phyloP scores from a whole-genome alignment of 2,797 vertebrate genomes.

The Rhinoraja longicauda region DNA sequence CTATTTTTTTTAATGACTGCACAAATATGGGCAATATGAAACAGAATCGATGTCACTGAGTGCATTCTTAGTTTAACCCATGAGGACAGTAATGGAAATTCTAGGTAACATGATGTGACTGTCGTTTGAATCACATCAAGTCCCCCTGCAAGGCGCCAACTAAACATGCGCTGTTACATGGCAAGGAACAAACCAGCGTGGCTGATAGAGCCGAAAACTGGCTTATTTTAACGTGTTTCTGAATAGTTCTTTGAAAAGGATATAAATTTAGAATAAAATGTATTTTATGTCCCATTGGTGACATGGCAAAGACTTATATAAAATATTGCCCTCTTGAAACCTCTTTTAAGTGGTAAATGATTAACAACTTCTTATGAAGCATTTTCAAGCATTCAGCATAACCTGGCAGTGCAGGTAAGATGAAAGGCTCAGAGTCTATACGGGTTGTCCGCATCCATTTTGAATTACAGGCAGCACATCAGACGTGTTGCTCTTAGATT shows the following conservation, averaged over 20 bases:
- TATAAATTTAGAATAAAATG: background rate
- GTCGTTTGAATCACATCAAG: background rate
- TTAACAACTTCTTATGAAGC: conserved; percentile 2
- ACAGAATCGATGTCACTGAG: background rate
- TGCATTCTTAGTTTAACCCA: background rate
- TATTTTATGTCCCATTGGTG: background rate
- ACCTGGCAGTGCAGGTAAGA: no score
- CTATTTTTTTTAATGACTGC: background rate
- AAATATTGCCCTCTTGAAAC: background rate
- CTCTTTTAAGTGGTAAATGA: background rate
- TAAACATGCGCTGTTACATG: background rate
- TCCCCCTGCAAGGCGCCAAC: background rate
- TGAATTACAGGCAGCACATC: no score
- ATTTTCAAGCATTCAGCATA: background rate
- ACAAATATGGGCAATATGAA: background rate
- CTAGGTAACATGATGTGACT: background rate
- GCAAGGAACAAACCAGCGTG: background rate
- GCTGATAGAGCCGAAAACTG: background rate
- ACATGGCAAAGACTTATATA: background rate
- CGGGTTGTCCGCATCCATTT: no score
- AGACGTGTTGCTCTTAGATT: background rate
- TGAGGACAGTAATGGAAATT: background rate
- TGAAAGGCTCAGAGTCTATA: no score
- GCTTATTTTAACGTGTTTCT: background rate
- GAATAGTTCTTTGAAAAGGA: background rate